Evolutionary conservation across 1,140 invertebrate species (phyloP), one percentile per base, ranked within the genome.

Genomic region (Drosophila repleta): DNA sequence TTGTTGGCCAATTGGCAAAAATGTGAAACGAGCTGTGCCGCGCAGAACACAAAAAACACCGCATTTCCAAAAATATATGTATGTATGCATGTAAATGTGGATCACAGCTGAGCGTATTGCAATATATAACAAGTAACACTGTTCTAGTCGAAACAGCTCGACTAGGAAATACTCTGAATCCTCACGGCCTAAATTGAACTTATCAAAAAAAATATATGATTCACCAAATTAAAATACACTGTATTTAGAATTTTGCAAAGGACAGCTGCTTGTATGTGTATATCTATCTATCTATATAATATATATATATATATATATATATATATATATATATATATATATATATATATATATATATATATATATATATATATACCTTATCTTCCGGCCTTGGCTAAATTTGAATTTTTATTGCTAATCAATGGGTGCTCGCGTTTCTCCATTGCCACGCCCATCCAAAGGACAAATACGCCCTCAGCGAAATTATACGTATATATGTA

Each of bases 351-450:
- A 0, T 3, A 11, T 13, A 11, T 39, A 11, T 39, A 11, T 43
- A 6, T 15, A 8, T 17, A 15, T 43, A 43, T n/a, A 4, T 41
- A 43, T n/a, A n/a, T 41, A 41, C 7, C 61, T 46, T 77, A 69
- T 74, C 58, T 79, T 84, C 57, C 74, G 58, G 71, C 58, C 74
- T 81, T 87, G 79, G 75, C 73, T 53, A 83, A 88, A 90, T 90
- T 90, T 90, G 87, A 90, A 90, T 90, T 90, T 90, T 90, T 90
- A 90, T 90, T 90, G 88, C 88, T 88, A 84, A 90, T 90, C 88
- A 83, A 90, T 88, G 76, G 58, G 41, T 11, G 39, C 53, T 58
- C 29, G 48, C 24, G 63, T 21, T 13, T 58, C 74, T 61, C 45
- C 79, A 76, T 78, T 71, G 64, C 71, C 79, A 69, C 66, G 69